A percentile compares a stretch with the other conserved stretches of the same genome.
These are phyloP conservation scores for Ailuropoda melanoleuca DNA, from an alignment of 2,113 vertebrate genomes.

Conservation along the genomic window DNA sequence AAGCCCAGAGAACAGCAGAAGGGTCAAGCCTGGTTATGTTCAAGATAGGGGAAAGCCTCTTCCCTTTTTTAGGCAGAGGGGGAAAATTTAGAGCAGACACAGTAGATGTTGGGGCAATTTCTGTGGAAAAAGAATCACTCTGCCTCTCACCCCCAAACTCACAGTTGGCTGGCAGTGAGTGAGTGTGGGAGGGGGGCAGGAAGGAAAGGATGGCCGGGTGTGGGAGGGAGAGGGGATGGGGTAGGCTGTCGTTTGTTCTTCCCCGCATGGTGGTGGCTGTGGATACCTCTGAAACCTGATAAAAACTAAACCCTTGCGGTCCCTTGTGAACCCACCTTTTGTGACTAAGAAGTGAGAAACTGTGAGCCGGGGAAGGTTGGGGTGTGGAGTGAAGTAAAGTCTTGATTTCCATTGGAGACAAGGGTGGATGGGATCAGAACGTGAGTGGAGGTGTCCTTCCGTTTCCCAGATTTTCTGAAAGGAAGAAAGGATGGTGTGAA, in stretches of 20 bases:
- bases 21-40: neutral
- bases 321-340: neutral
- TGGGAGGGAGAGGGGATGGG: neutral
- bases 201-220: rapidly evolving
- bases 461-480: neutral
- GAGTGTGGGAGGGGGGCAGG: neutral
- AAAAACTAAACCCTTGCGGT: neutral
- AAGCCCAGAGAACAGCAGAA: neutral
- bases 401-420: neutral
- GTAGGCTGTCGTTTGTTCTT: neutral
- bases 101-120: neutral
- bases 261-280: neutral
- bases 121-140: neutral
- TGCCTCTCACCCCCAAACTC: neutral
- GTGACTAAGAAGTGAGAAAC: neutral
- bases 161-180: rapidly evolving
- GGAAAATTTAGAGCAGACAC: neutral
- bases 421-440: neutral
- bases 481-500: neutral
- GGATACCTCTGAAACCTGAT: neutral
- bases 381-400: neutral
- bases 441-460: neutral
- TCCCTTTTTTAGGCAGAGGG: neutral
- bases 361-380: neutral
- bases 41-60: neutral